These are phyloP conservation scores for Ciconia nigra DNA, from an alignment of 2,797 vertebrate species.

Conservation along the genomic window DNA sequence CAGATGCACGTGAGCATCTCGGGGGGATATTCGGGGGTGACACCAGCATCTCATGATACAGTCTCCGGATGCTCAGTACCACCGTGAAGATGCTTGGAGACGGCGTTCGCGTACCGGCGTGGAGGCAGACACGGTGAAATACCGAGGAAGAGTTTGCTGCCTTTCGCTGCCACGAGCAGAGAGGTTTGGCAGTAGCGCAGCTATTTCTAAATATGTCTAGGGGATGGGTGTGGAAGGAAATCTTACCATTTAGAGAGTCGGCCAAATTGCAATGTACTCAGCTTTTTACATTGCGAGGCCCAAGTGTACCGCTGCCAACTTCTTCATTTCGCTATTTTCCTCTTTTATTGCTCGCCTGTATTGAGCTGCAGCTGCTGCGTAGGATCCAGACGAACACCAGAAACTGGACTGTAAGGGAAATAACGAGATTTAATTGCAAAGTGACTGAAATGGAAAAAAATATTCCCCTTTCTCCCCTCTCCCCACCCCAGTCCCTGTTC, in stretches of 20 bases:
- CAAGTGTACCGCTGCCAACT: not conserved
- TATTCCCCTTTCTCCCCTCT: fast-evolving
- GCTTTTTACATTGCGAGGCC: not conserved
- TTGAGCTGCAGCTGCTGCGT: not conserved
- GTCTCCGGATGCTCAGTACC: not conserved
- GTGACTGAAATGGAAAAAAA: not conserved
- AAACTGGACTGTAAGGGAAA: not conserved
- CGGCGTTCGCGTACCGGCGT: fast-evolving
- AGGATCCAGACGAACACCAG: not conserved
- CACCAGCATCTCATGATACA: fast-evolving
- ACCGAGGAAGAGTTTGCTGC: not conserved
- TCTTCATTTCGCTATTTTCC: not conserved
- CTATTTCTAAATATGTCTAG: constrained; percentile 57
- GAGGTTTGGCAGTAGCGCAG: constrained; percentile 28
- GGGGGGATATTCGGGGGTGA: not conserved
- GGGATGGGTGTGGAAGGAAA: constrained; percentile 65
- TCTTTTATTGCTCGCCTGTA: not conserved
- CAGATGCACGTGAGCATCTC: not conserved
- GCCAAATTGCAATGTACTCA: constrained; percentile 36
- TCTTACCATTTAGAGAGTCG: constrained; percentile 21
- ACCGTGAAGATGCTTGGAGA: not conserved
- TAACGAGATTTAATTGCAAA: not conserved
- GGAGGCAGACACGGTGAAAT: not conserved
- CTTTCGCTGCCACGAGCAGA: not conserved
- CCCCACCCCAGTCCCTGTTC: not conserved